Conservation (phyloP, 2,113 vertebrate species). For the Gorsachius goisagi region DNA sequence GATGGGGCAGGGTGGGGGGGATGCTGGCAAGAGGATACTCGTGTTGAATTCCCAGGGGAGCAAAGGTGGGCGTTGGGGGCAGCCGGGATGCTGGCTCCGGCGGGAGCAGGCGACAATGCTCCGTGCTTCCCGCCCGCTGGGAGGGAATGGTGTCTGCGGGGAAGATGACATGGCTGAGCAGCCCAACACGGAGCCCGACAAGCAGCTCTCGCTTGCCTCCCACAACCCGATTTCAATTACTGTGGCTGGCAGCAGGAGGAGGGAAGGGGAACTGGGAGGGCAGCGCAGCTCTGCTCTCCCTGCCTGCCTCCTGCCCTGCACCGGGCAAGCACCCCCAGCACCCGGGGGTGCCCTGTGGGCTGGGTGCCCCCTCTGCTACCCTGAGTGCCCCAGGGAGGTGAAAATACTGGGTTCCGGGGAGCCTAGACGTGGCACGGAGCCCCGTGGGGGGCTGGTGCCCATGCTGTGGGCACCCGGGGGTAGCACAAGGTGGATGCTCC, state of each 20-base stretch:
- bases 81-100: neutral
- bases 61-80: accelerated
- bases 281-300: neutral
- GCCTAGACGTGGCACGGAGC: neutral
- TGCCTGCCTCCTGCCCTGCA: neutral
- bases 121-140: constrained; percentile 51
- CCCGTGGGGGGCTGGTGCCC: accelerated
- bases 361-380: neutral
- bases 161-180: constrained; percentile 66
- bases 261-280: neutral
- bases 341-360: neutral
- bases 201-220: constrained; percentile 12
- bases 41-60: neutral
- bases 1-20: accelerated
- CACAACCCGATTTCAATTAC: constrained; percentile 13
- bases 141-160: constrained; percentile 58
- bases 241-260: neutral
- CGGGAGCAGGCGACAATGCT: neutral
- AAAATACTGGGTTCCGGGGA: neutral
- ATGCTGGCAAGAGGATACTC: neutral
- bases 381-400: neutral
- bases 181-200: constrained; percentile 35
- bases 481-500: neutral
- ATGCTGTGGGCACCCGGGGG: accelerated
- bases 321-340: neutral